Base-by-base conservation (phyloP, 2,888 invertebrate species). In the Labia minor region DNA sequence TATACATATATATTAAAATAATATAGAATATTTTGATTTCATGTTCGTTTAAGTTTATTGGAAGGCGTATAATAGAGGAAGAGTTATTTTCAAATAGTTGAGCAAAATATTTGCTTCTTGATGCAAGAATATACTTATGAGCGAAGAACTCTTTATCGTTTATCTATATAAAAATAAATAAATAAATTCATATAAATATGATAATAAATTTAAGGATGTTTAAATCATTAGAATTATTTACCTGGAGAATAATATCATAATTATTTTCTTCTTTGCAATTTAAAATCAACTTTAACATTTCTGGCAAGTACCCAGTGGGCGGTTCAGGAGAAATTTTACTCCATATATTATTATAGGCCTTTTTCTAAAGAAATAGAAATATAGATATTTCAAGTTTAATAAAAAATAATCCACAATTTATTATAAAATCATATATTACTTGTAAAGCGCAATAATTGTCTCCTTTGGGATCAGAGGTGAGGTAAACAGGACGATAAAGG, bases 381-480 rank as follows among this genome's bases (percentile, higher is more conserved):
- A n/a, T n/a, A n/a, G n/a, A n/a, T n/a, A n/a, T n/a, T n/a, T n/a
- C n/a, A n/a, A n/a, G n/a, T n/a, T n/a, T n/a, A n/a, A 68, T 68
- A 65, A 14, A 64, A 62, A 21, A 65, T 49, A 65, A 65, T 37
- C 65, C 63, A 65, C 18, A 62, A 61, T 64, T 19, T 66, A 65
- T 18, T 37, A 61, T 68, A 61, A 67, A 20, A 64, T 19, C 10
- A 66, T 21, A 64, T 37, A 76, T 72, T 71, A 84, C 85, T 80
- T 92, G 91, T 14, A 92, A 78, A 65, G 88, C 85, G 16, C 87
- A 86, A 78, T 86, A 92, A 75, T 92, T 91, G 62, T 84, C 78
- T 49, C 91, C 91, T 73, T 88, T 87, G 19, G 81, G 81, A 75
- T 93, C 92, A 65, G 86, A 86, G 19, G 82, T 81, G 18, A 92